Evolutionary conservation across 2,888 invertebrate genomes (phyloP).

Genomic region (Epistrophe grossulariae): DNA sequence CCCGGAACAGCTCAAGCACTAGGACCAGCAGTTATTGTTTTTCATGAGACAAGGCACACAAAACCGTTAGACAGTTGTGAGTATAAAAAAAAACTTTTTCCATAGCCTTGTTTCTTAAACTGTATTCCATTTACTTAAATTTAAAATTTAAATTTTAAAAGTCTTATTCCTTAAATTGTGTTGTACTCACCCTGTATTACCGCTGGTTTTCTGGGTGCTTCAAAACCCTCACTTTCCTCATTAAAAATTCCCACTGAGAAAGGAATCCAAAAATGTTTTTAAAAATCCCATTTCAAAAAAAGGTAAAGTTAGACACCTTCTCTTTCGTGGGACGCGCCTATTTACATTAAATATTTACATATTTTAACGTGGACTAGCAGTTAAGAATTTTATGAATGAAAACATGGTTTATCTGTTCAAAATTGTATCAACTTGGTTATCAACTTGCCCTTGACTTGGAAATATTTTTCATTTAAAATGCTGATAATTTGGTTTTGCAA

Average conservation of each 20-base stretch:
- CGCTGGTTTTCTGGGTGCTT: too few species aligned
- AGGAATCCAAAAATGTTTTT: too few species aligned
- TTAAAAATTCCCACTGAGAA: too few species aligned
- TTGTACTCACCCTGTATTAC: too few species aligned
- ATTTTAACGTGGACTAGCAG: too few species aligned
- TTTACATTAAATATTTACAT: too few species aligned
- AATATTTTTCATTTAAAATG: not conserved
- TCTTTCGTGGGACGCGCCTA: too few species aligned
- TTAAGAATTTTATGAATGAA: not conserved
- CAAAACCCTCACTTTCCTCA: too few species aligned
- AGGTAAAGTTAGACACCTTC: too few species aligned
- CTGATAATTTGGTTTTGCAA: not conserved
- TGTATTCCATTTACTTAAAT: not conserved
- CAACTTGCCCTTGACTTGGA: not conserved
- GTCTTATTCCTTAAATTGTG: too few species aligned
- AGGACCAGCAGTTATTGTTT: slow-evolving; percentile 91
- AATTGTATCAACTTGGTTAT: not conserved
- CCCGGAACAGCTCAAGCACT: slow-evolving; percentile 84
- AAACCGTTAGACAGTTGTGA: slow-evolving; percentile 86
- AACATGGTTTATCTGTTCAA: not conserved
- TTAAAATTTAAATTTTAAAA: too few species aligned
- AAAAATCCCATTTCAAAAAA: too few species aligned
- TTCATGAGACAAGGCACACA: slow-evolving; percentile 91
- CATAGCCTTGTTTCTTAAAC: not conserved
- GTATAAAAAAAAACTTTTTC: slow-evolving; percentile 69